Base-by-base conservation (phyloP, 2,113 vertebrate species). In the Haliaeetus leucogaster region DNA sequence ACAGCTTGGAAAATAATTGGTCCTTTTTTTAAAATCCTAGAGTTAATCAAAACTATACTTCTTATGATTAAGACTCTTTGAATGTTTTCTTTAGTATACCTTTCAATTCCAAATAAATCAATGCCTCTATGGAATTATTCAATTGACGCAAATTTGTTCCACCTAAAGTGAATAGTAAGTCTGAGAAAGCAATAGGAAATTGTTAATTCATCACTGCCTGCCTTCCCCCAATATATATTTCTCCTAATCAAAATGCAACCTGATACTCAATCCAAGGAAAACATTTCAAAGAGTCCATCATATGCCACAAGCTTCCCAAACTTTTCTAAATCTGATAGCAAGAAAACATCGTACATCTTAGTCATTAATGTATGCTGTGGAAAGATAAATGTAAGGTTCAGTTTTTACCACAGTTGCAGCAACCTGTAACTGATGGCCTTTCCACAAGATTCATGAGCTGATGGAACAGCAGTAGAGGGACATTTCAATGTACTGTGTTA, bases 161-260 rank as follows among this genome's bases (percentile, higher is more conserved):
- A 81, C 81, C 94, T 95, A 80, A 95, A 97, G 94, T 93, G 72
- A 97, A 97, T 82, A 65, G 91, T 52, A 66, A 78, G 63, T 27
- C 86, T 93, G 74, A 91, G 84, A 90, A 96, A 78, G 87, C 4
- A 10, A 96, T 88, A 91, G 96, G 94, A 96, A 96, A 94, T 91
- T 93, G 93, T 95, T 93, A 77, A 97, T 97, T 87, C 91, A 85
- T 97, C 97, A 97, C 80, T 94, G 84, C 94, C 76, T 66, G 78
- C 94, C 45, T 90, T 94, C 8, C 50, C 32, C 61, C 1, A 16
- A 66, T 73, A 61, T 50, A 36, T 88, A 90, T 91, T 96, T 82
- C 78, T 63, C 73, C 73, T 85, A 90, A 95, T 95, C 91, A 97
- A 85, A 96, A 95, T 87, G 95, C 93, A 94, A 85, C 82, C 71